Evolutionary conservation across 2,113 vertebrate genomes (phyloP).

Genomic region (Antennarius striatus): DNA sequence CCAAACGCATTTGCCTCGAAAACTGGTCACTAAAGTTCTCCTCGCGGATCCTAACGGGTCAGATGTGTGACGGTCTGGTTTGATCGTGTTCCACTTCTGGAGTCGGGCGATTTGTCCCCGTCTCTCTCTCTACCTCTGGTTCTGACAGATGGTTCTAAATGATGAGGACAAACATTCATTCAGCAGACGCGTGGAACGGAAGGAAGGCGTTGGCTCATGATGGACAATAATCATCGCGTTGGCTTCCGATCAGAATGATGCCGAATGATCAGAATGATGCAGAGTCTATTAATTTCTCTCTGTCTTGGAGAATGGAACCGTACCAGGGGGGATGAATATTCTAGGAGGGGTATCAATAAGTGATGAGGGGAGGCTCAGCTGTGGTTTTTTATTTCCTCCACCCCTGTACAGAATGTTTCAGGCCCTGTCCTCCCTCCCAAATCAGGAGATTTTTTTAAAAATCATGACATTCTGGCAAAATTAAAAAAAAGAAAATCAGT

Average conservation of each 20-base stretch:
- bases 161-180: constrained; percentile 7
- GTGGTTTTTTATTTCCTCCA: constrained; percentile 37
- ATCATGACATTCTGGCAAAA: no score
- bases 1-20: constrained; percentile 33
- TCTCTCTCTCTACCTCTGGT: no score
- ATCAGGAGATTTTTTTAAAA: neutral
- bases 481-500: no score
- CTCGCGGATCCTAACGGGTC: constrained; percentile 16
- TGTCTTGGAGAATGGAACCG: constrained; percentile 27
- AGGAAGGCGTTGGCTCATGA: constrained; percentile 3
- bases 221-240: constrained; percentile 5
- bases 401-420: constrained; percentile 26
- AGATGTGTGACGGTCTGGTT: constrained; percentile 47
- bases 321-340: constrained; percentile 55
- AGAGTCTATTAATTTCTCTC: constrained; percentile 43
- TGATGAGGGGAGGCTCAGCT: constrained; percentile 47
- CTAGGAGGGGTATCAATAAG: constrained; percentile 60
- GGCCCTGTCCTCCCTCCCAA: constrained; percentile 23
- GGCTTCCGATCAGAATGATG: constrained; percentile 33
- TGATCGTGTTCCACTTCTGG: constrained; percentile 23
- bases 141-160: no score
- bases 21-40: constrained; percentile 32
- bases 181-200: constrained; percentile 2
- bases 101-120: no score
- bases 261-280: constrained; percentile 37